These are phyloP conservation scores for Aphelocoma californica DNA, from an alignment of 2,797 vertebrate species.

Conservation along the genomic window DNA sequence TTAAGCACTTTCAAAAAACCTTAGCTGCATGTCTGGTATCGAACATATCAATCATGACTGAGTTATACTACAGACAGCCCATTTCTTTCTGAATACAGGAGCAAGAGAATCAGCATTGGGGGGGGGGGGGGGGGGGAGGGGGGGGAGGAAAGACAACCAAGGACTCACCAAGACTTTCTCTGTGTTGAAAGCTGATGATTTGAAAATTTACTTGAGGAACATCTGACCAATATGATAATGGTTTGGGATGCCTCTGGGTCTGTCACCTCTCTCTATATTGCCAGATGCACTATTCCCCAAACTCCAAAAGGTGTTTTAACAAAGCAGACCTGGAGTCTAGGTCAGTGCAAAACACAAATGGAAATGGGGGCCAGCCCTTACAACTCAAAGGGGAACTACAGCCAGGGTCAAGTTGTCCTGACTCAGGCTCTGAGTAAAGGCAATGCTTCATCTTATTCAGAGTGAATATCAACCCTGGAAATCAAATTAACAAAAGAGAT, in stretches of 20 bases:
- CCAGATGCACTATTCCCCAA: not conserved
- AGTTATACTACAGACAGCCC: not conserved
- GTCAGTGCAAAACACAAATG: not conserved
- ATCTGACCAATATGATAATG: not conserved
- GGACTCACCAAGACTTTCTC: not conserved
- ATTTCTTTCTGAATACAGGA: not conserved
- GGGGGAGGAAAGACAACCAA: not conserved
- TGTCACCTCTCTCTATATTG: not conserved
- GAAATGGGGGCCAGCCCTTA: not conserved
- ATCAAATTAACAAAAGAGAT: not conserved
- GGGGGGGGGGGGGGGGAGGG: rapidly evolving
- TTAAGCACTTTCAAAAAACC: not conserved
- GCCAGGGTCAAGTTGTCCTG: not conserved
- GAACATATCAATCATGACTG: not conserved
- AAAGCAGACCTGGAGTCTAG: not conserved
- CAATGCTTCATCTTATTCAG: not conserved
- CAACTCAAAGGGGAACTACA: not conserved
- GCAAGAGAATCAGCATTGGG: not conserved
- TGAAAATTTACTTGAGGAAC: not conserved
- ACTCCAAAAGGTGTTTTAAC: not conserved
- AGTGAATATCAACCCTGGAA: not conserved
- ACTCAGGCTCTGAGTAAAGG: not conserved
- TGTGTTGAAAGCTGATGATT: not conserved
- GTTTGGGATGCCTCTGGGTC: not conserved
- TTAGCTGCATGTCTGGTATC: not conserved